Conservation (phyloP, 2,888 invertebrate genomes). For the Cheilosia grossa region DNA sequence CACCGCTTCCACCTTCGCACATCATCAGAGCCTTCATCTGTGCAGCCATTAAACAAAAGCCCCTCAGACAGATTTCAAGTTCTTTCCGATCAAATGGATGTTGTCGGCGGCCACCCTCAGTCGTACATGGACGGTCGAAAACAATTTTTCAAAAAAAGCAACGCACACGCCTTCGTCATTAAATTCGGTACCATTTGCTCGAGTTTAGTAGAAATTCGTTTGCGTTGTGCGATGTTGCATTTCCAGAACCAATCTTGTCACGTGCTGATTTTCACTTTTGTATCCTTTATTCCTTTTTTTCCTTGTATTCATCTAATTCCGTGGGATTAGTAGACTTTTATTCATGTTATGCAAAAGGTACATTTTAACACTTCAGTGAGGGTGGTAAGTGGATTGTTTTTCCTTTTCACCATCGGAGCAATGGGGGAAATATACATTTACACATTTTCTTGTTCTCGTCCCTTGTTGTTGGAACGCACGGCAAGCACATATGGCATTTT, state of each 20-base stretch:
- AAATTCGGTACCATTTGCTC: conserved; percentile 66
- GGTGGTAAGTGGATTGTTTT: conserved; percentile 27
- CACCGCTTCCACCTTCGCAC: conserved; percentile 51
- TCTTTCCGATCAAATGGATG: conserved; percentile 60
- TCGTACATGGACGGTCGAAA: conserved; percentile 22
- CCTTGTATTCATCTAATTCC: conserved; percentile 10
- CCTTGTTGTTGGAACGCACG: background rate
- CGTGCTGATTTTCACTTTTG: conserved; percentile 58
- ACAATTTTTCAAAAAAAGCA: conserved; percentile 48
- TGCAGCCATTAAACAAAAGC: conserved; percentile 62
- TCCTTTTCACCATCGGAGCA: background rate
- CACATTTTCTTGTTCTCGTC: background rate
- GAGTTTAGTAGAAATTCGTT: conserved; percentile 30
- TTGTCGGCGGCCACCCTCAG: conserved; percentile 49
- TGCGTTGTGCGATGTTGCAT: conserved; percentile 64
- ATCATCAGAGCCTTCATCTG: conserved; percentile 65
- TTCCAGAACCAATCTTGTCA: conserved; percentile 64
- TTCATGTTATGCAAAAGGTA: conserved; percentile 33
- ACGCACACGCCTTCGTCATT: conserved; percentile 68
- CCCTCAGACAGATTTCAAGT: conserved; percentile 57
- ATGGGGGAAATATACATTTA: background rate
- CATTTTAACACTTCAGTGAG: conserved; percentile 58
- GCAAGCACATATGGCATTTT: background rate
- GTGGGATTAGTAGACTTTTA: conserved; percentile 17
- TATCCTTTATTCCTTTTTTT: conserved; percentile 36